Conservation (phyloP, 1,140 invertebrate genomes). For the Pinna nobilis region DNA sequence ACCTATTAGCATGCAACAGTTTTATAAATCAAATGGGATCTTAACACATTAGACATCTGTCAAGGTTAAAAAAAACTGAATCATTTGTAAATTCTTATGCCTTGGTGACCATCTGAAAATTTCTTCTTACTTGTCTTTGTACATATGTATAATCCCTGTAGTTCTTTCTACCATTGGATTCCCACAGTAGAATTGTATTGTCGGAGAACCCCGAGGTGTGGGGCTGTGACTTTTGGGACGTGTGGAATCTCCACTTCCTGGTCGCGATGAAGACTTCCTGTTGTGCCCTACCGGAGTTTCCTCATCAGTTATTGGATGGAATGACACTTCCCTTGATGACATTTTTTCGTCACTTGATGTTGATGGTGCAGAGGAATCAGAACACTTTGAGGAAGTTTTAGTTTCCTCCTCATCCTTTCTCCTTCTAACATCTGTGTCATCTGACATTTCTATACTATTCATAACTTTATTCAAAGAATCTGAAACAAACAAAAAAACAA, state of each 20-base stretch:
- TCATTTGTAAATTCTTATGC: background rate
- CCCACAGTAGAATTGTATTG: slow-evolving; percentile 88
- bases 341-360: slow-evolving; percentile 12
- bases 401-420: slow-evolving; percentile 11
- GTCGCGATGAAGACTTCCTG: background rate
- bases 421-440: no score
- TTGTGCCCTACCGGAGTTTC: background rate
- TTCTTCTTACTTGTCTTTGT: slow-evolving; percentile 87
- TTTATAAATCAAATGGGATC: background rate
- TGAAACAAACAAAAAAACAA: no score
- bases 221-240: slow-evolving; percentile 60
- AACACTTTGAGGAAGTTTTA: slow-evolving; percentile 6
- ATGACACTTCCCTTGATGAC: slow-evolving; percentile 8
- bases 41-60: background rate
- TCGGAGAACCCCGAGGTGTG: slow-evolving; percentile 36
- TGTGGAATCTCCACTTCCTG: slow-evolving; percentile 24
- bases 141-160: slow-evolving; percentile 96
- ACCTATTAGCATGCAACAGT: background rate
- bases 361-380: slow-evolving; percentile 17
- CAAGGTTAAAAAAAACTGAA: background rate
- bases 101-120: background rate
- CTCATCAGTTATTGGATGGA: slow-evolving; percentile 23
- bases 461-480: no score
- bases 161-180: slow-evolving; percentile 98
- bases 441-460: no score